Percentiles rank a stretch among this genome's conserved stretches.
These are phyloP conservation scores for Trogon melanurus DNA, from an alignment of 2,113 vertebrate genomes.

Conservation along the genomic window DNA sequence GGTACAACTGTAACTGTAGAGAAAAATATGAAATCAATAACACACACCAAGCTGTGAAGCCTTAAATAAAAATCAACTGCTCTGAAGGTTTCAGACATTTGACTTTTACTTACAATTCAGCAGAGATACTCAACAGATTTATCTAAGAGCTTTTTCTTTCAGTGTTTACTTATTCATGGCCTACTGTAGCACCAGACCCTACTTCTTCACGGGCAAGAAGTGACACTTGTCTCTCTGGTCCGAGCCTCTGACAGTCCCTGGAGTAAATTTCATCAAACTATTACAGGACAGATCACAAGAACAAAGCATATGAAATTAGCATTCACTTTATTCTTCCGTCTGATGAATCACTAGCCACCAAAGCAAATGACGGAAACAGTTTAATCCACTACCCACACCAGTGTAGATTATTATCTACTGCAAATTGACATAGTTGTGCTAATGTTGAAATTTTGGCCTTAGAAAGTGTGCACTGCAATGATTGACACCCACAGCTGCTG, in stretches of 20 bases:
- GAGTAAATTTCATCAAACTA: background rate
- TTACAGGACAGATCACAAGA: background rate
- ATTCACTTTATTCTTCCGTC: background rate
- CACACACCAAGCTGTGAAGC: background rate
- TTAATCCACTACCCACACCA: background rate
- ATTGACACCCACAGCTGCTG: background rate
- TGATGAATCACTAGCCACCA: background rate
- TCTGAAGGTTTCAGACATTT: background rate
- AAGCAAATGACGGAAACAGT: background rate
- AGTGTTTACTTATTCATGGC: background rate
- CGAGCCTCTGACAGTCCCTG: background rate
- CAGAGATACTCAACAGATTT: background rate
- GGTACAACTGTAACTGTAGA: background rate
- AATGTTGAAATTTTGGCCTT: background rate
- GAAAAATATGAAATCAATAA: background rate
- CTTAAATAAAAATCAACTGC: background rate
- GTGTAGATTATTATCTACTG: background rate
- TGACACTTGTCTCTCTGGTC: background rate
- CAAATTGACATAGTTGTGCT: background rate
- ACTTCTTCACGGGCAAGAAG: accelerated
- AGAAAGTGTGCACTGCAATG: background rate
- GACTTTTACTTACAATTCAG: background rate
- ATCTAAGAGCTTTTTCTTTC: background rate
- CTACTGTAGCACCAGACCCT: background rate
- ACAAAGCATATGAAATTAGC: background rate